Conservation (phyloP, 2,888 invertebrate genomes). For the Polyommatus iphigenia region DNA sequence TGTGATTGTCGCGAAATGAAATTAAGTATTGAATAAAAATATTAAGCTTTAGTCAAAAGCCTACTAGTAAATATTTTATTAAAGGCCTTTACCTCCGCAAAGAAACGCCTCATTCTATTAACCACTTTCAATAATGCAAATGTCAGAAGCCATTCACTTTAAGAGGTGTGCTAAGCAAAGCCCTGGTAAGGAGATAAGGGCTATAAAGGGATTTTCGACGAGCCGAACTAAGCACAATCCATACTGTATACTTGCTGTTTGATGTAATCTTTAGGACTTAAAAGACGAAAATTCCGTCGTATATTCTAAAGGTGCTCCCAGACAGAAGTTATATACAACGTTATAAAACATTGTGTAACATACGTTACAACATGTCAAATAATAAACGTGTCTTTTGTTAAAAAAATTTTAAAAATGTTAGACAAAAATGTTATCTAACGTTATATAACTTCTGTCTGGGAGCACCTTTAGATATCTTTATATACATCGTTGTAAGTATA, state of each 20-base stretch:
- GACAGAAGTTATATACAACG: too few species aligned
- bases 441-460: too few species aligned
- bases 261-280: neutral
- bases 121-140: neutral
- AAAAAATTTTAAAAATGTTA: too few species aligned
- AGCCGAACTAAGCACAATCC: slow-evolving; percentile 6
- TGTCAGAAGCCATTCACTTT: neutral
- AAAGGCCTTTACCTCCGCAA: neutral
- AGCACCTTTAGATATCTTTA: neutral
- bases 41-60: too few species aligned
- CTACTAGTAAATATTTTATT: neutral
- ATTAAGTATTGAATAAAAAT: too few species aligned
- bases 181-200: neutral
- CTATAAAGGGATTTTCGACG: neutral
- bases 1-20: too few species aligned
- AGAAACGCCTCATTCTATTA: neutral
- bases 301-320: neutral
- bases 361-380: too few species aligned
- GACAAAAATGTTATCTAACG: too few species aligned
- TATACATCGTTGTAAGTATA: too few species aligned
- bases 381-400: too few species aligned
- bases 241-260: neutral
- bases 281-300: neutral
- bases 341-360: too few species aligned
- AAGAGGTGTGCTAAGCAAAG: neutral